Conservation (phyloP, 2,797 vertebrate genomes). For the Pyrrhura leucotis region DNA sequence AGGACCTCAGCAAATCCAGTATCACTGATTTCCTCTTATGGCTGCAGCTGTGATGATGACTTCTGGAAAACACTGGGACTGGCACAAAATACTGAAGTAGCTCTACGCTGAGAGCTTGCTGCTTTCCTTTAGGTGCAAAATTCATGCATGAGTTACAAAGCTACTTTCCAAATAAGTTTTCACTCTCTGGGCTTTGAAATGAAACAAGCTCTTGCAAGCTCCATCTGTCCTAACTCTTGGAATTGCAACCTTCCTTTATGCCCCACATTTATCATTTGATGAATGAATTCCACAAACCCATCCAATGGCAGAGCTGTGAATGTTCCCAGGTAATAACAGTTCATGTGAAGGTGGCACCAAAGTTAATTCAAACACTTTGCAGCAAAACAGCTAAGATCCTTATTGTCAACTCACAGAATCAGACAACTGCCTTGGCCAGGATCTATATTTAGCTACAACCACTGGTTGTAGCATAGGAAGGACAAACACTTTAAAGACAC, state of each 20-base stretch:
- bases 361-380: neutral
- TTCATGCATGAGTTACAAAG: neutral
- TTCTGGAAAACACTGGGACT: neutral
- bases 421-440: neutral
- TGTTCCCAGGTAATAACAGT: neutral
- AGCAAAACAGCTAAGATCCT: neutral
- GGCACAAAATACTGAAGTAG: conserved; percentile 6
- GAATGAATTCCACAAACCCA: neutral
- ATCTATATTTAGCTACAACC: neutral
- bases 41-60: conserved; percentile 28
- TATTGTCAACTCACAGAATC: neutral
- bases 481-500: neutral
- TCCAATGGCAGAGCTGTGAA: neutral
- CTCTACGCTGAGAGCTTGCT: neutral
- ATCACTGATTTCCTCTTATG: conserved; percentile 1
- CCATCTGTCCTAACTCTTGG: neutral
- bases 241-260: neutral
- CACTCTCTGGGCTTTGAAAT: neutral
- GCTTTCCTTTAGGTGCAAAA: neutral
- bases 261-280: neutral
- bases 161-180: neutral
- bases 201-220: neutral
- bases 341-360: neutral
- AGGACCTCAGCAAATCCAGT: conserved; percentile 33
- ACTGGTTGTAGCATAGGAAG: neutral